These are phyloP conservation scores for Melanerpes aurifrons DNA, from an alignment of 2,113 vertebrate genomes.

Conservation along the genomic window DNA sequence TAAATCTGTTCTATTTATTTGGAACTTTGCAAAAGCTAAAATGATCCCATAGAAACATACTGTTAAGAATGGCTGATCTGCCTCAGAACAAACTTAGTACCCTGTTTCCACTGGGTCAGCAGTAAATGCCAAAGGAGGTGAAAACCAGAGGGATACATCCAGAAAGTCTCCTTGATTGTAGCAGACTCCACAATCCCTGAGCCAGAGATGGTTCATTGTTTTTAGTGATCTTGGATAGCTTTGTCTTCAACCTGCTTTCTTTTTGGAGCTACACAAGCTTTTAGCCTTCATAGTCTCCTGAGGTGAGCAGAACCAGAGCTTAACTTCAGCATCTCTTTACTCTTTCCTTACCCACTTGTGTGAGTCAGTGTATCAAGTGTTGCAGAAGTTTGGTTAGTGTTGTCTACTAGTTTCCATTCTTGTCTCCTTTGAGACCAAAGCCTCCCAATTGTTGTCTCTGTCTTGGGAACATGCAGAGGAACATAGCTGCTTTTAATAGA, in stretches of 20 bases:
- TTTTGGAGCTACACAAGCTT: neutral
- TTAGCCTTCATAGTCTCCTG: neutral
- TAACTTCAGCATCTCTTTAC: neutral
- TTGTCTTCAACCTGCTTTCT: neutral
- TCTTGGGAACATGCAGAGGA: neutral
- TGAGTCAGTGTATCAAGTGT: neutral
- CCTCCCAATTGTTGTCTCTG: neutral
- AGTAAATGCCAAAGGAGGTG: neutral
- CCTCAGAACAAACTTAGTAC: neutral
- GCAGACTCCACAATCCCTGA: neutral
- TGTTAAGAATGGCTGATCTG: neutral
- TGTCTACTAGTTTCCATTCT: neutral
- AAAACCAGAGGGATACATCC: accelerated
- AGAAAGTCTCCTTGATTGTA: neutral
- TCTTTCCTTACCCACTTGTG: neutral
- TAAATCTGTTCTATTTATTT: constrained; percentile 3
- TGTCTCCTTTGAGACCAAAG: neutral
- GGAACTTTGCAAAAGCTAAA: constrained; percentile 11
- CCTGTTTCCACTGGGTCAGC: neutral
- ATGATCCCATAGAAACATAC: neutral
- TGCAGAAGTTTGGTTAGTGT: neutral
- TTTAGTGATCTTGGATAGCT: neutral
- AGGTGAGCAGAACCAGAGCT: neutral
- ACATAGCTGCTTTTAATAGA: neutral
- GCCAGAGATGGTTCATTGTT: neutral